A percentile compares a stretch with the other conserved stretches of the same genome.
phyloP scores from a whole-genome alignment of 1,140 invertebrate species.

The Drosophila yakuba region DNA sequence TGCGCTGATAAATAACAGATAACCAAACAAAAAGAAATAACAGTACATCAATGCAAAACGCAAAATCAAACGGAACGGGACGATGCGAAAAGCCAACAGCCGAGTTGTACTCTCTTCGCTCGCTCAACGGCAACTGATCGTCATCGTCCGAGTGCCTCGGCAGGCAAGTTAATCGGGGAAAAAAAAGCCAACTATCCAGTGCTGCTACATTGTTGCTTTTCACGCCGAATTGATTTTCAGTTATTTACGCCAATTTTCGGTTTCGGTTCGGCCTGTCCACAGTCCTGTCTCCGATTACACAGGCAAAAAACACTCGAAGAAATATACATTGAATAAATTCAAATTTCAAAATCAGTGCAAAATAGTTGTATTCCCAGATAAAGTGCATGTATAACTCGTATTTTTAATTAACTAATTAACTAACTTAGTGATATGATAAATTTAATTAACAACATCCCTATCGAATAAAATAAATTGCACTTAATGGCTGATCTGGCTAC shows the following conservation, averaged over 20 bases:
- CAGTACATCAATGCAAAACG: constrained; percentile 29
- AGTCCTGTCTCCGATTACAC: constrained; percentile 52
- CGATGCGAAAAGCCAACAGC: constrained; percentile 1
- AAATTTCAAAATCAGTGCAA: neutral
- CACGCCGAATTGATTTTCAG: constrained; percentile 80
- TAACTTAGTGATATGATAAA: too few relatives aligned
- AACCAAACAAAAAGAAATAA: constrained; percentile 27
- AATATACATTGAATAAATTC: neutral
- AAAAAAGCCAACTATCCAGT: constrained; percentile 22
- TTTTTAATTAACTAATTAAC: neutral
- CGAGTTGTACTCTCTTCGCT: constrained; percentile 67
- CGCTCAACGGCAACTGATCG: constrained; percentile 72
- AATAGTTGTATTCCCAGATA: neutral
- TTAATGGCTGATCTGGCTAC: neutral
- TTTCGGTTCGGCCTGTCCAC: constrained; percentile 41
- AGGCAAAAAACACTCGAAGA: constrained; percentile 14
- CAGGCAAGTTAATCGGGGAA: neutral
- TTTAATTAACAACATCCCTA: too few relatives aligned
- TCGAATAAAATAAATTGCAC: too few relatives aligned
- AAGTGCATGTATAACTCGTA: neutral
- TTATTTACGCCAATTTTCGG: constrained; percentile 73
- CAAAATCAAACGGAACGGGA: constrained; percentile 11
- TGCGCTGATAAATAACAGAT: constrained; percentile 21
- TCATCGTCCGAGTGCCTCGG: neutral
- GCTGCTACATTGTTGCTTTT: constrained; percentile 53